Conservation (phyloP, 2,113 vertebrate genomes). For the Barbus barbus region DNA sequence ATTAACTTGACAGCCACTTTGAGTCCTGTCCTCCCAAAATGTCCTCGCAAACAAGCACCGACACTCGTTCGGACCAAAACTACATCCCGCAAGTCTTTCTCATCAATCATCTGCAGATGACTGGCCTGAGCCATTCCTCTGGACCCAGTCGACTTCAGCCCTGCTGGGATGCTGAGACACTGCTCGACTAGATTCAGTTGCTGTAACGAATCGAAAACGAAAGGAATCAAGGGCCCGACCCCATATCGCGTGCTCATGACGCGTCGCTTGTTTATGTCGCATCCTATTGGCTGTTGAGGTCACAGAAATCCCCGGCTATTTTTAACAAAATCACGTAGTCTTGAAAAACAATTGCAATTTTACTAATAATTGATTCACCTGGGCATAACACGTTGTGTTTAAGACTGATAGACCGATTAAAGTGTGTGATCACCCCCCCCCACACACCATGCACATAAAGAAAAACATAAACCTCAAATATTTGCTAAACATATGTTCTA, state of each 20-base stretch:
- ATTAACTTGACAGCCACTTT: slow-evolving; percentile 54
- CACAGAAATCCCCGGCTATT: slow-evolving; percentile 50
- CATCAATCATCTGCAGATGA: slow-evolving; percentile 26
- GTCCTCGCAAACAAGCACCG: slow-evolving; percentile 52
- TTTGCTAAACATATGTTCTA: background rate
- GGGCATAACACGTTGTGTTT: background rate
- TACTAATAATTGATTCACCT: background rate
- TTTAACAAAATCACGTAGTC: background rate
- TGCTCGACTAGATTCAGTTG: background rate
- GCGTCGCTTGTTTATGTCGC: slow-evolving; percentile 44
- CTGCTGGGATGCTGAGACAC: background rate
- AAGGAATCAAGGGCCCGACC: background rate
- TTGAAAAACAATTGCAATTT: background rate
- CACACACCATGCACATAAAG: too few species aligned
- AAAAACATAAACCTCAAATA: too few species aligned
- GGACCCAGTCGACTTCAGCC: background rate
- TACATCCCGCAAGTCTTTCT: slow-evolving; percentile 49
- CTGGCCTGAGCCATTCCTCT: slow-evolving; percentile 22
- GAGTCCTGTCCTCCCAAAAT: slow-evolving; percentile 6
- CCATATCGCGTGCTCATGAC: background rate
- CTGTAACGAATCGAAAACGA: background rate
- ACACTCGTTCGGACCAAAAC: slow-evolving; percentile 45
- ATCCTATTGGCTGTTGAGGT: slow-evolving; percentile 39
- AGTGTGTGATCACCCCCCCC: too few species aligned
- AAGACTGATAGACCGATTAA: background rate